Base-by-base conservation (phyloP, 2,797 vertebrate genomes). In the Macroramphosus scolopax region DNA sequence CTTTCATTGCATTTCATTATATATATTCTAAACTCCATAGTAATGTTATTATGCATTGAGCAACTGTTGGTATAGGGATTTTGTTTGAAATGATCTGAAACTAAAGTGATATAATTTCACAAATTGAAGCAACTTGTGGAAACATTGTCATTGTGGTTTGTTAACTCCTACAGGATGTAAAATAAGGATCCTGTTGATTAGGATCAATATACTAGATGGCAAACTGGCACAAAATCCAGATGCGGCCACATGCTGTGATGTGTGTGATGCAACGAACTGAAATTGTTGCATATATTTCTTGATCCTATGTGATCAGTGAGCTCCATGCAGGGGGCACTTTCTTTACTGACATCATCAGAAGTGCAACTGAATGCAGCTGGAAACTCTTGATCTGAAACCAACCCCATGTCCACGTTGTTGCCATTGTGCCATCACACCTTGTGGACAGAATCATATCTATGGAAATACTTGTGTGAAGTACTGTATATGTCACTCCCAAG, bases 391-490 rank as follows among this genome's bases (percentile, higher is more conserved):
- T 55, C n/a, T 45, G 14, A 57, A 50, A 43, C 36, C 4, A 38
- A 52, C 33, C 17, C 30, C 34, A 15, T 17, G 18, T 35, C 9
- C 18, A 43, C 6, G 6, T 33, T 36, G 42, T 41, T 20, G 25
- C 28, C 16, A 14, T 39, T 33, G 32, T 39, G n/a, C n/a, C 17
- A 32, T 51, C 45, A 39, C 29, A 20, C 16, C 20, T 49, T 51
- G 37, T 57, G 41, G 31, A 54, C 49, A 54, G 45, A 52, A 46
- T 57, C 32, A 22, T 17, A 34, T 66, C 48, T 49, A 16, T 18
- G 33, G 37, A 53, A 40, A 39, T 18, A 42, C 67, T 3, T 54
- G 29, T 66, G 56, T 57, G 48, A 53, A 34, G 57, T 20, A 12
- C 59, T 62, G 60, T 35, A 33, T 46, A 43, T 31, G 17, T 43